Evolutionary conservation across 2,888 invertebrate species (phyloP).

Genomic region (Ametastegia equiseti): DNA sequence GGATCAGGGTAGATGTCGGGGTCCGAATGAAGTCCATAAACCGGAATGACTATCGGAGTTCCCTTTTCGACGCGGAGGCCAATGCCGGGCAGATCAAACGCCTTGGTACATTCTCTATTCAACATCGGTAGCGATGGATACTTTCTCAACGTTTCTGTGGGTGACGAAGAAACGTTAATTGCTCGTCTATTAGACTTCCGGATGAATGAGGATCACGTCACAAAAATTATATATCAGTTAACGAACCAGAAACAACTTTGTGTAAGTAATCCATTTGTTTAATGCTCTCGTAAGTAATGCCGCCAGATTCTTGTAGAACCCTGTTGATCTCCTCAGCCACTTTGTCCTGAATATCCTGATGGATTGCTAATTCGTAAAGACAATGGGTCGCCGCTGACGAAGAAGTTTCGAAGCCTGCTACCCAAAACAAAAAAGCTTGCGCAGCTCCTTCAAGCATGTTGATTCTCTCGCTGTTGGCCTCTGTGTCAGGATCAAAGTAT

Average conservation of each 20-base stretch:
- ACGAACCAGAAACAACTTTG: constrained; percentile 72
- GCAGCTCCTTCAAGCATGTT: constrained; percentile 75
- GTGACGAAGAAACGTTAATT: no score
- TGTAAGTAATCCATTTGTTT: constrained; percentile 76
- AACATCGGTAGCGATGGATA: constrained; percentile 71
- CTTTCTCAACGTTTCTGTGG: constrained; percentile 70
- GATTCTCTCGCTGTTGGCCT: constrained; percentile 63
- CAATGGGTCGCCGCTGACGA: constrained; percentile 76
- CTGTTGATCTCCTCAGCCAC: constrained; percentile 72
- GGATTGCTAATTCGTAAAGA: constrained; percentile 74
- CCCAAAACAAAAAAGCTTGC: constrained; percentile 75
- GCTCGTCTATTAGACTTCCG: background rate
- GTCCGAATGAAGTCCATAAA: constrained; percentile 75
- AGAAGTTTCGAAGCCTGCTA: constrained; percentile 78
- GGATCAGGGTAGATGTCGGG: constrained; percentile 76
- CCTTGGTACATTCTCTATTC: constrained; percentile 65
- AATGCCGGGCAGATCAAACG: constrained; percentile 38
- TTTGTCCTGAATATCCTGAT: constrained; percentile 74
- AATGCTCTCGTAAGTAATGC: constrained; percentile 74
- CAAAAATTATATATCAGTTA: no score
- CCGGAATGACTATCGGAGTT: constrained; percentile 69
- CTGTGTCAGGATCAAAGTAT: no score
- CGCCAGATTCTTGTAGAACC: constrained; percentile 67
- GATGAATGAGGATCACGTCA: no score
- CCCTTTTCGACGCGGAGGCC: constrained; percentile 63